These are phyloP conservation scores for Odontomachus brunneus DNA, from an alignment of 1,140 invertebrate genomes.

Conservation along the genomic window DNA sequence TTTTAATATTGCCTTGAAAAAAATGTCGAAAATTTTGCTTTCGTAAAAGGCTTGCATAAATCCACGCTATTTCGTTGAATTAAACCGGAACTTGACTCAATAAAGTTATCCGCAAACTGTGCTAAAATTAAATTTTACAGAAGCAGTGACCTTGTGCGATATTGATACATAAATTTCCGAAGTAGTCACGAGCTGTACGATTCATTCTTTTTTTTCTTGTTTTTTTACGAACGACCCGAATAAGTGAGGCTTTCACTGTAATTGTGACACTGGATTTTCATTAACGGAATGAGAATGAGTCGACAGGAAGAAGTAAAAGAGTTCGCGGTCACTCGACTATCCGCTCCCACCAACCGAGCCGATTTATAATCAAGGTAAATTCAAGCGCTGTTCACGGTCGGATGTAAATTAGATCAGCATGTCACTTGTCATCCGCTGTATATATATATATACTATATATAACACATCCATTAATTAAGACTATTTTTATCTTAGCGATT, in stretches of 20 bases:
- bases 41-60: not conserved
- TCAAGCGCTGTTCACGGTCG: too few species aligned
- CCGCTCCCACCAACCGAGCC: too few species aligned
- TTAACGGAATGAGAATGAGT: not conserved
- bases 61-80: not conserved
- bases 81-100: not conserved
- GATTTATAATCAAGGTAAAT: too few species aligned
- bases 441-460: too few species aligned
- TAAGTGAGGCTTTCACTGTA: not conserved
- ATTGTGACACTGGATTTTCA: not conserved
- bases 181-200: not conserved
- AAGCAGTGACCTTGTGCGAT: slow-evolving; percentile 2
- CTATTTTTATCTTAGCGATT: too few species aligned
- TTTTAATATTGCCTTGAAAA: not conserved
- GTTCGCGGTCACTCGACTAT: not conserved
- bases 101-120: not conserved
- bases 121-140: slow-evolving; percentile 39
- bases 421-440: too few species aligned
- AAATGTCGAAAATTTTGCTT: not conserved
- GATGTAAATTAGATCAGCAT: too few species aligned
- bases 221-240: not conserved
- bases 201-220: not conserved
- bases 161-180: not conserved
- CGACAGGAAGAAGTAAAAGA: not conserved
- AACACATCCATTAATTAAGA: too few species aligned